Base-by-base conservation (phyloP, 2,113 vertebrate species). In the Myotis lucifugus region DNA sequence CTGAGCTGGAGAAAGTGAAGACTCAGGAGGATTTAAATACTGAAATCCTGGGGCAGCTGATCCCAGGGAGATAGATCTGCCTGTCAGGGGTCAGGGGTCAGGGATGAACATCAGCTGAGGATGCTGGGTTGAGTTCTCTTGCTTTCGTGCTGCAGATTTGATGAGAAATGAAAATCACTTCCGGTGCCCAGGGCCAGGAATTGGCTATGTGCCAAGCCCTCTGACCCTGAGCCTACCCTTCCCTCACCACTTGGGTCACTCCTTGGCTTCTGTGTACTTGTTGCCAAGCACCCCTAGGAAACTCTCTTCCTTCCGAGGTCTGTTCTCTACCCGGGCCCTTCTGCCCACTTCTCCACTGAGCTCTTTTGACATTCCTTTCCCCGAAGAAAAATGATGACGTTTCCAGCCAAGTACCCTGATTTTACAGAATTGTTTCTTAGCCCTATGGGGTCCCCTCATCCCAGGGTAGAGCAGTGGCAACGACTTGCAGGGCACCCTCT, bases 1-100 rank as follows among this genome's bases (percentile, higher is more conserved):
- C 46, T 72, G 50, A 70, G 27, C 88, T 91, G 54, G 83, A 86
- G 86, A 95, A 85, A 82, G 69, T 76, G 42, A 90, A 90, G 85
- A 88, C 92, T 85, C n/a, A 23, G 96, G 52, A 76, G 67, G 52
- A 40, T 78, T 94, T 69, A 54, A 42, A 40, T 37, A 12, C 87
- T 77, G 72, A 37, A 72, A 69, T 5, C 50, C 74, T 8, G 73
- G 84, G 61, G 42, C 59, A 48, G 37, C 84, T 69, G 25, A 23
- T 82, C 34, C 46, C 17, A 25, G 70, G 84, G 27, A 14, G 56
- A 59, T 10, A 5, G 40, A 4, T 19, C 29, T 72, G 74, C 42
- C 67, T 54, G 0, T 64, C 3, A 18, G 32, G 59, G 70, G 76
- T 91, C 59, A 85, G 52, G 67, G 72, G 40, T 61, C 29, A 50